Conservation (phyloP, 2,888 invertebrate genomes). For the Cephus spinipes region DNA sequence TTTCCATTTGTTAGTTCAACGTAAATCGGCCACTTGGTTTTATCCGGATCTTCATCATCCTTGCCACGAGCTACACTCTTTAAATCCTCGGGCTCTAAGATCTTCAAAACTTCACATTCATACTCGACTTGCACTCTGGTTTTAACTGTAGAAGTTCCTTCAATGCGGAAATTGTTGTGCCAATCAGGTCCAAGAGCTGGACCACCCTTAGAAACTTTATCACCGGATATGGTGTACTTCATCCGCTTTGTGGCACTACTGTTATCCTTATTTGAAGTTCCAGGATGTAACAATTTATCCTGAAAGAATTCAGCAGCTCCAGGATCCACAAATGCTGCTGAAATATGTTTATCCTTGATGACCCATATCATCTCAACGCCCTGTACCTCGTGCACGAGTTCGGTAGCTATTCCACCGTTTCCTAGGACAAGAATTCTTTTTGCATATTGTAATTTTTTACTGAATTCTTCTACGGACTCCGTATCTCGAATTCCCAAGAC, state of each 20-base stretch:
- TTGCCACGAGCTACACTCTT: constrained; percentile 62
- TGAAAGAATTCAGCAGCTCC: constrained; percentile 96
- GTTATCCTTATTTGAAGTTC: constrained; percentile 36
- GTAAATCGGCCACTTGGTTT: constrained; percentile 75
- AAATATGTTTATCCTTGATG: constrained; percentile 91
- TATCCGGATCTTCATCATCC: constrained; percentile 52
- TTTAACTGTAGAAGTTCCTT: constrained; percentile 67
- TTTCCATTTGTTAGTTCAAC: constrained; percentile 81
- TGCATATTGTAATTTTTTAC: constrained; percentile 76
- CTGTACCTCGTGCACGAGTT: constrained; percentile 89
- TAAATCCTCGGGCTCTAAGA: constrained; percentile 73
- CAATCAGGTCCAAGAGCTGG: constrained; percentile 98
- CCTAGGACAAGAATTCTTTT: constrained; percentile 87
- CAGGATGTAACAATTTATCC: constrained; percentile 56
- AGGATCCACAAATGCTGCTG: constrained; percentile 94
- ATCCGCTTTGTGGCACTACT: constrained; percentile 72
- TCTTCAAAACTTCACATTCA: constrained; percentile 68
- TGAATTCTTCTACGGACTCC: constrained; percentile 88
- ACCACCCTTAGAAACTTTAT: constrained; percentile 72
- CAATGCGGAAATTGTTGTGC: constrained; percentile 79
- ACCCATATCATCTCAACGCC: constrained; percentile 92
- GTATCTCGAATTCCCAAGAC: constrained; percentile 94
- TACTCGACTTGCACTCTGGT: constrained; percentile 68
- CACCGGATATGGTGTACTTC: constrained; percentile 74
- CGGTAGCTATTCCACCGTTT: constrained; percentile 99